Evolutionary conservation across 2,888 invertebrate genomes (phyloP).

Genomic region (Druceiella hillmani): DNA sequence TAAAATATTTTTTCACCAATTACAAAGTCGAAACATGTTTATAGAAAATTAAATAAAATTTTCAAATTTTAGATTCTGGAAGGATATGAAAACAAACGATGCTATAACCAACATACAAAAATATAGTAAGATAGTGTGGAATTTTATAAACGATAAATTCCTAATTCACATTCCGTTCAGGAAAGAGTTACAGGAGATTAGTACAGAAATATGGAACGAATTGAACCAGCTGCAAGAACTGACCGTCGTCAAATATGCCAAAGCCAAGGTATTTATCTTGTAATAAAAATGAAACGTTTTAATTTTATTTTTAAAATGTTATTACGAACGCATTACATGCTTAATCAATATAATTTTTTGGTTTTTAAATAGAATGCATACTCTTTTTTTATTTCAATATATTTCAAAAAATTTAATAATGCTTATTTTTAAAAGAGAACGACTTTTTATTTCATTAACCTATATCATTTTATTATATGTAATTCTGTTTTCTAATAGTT

Average conservation of each 20-base stretch:
- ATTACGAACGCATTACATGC: too few relatives aligned
- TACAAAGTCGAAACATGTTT: neutral
- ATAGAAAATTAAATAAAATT: neutral
- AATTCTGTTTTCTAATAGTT: too few relatives aligned
- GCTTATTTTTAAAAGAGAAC: neutral
- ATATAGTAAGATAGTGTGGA: slow-evolving; percentile 62
- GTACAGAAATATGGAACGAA: slow-evolving; percentile 57
- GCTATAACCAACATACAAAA: slow-evolving; percentile 73
- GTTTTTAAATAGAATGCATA: too few relatives aligned
- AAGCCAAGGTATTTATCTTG: slow-evolving; percentile 17
- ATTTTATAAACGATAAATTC: slow-evolving; percentile 62
- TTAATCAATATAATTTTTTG: too few relatives aligned
- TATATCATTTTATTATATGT: too few relatives aligned
- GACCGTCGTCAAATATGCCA: slow-evolving; percentile 34
- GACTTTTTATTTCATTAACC: slow-evolving; percentile 7
- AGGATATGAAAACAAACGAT: slow-evolving; percentile 72
- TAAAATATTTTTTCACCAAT: slow-evolving; percentile 1
- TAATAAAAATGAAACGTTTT: too few relatives aligned
- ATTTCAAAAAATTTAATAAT: too few relatives aligned
- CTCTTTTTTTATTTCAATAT: too few relatives aligned
- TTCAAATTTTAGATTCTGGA: slow-evolving; percentile 53
- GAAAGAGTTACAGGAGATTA: slow-evolving; percentile 57
- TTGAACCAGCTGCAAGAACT: slow-evolving; percentile 47
- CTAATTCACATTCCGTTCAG: slow-evolving; percentile 63
- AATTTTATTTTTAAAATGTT: too few relatives aligned